Base-by-base conservation (phyloP, 2,888 invertebrate genomes). In the Pachydiplax longipennis region DNA sequence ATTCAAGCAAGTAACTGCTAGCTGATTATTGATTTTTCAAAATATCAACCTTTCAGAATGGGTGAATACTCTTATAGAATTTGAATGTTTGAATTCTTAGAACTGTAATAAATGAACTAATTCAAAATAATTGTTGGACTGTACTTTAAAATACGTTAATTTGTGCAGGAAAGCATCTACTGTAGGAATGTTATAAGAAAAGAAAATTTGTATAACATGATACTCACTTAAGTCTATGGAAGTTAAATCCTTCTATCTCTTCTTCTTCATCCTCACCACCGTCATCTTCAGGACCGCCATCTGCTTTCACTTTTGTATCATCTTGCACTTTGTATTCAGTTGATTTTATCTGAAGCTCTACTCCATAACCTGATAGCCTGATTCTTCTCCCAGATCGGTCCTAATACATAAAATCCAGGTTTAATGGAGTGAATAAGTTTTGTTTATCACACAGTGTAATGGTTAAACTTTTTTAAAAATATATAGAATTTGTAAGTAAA, bases 321-420 rank as follows among this genome's bases (percentile, higher is more conserved):
- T 99, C 99, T 93, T 99, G 99, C 91, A 99, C 99, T 95, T 99
- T 99, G 93, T 99, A 99, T 94, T 99, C 99, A 0, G 99, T 99
- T 91, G 99, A 99, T 94, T 99, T 99, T 93, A 99, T 97, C 94
- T 99, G 99, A 90, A 99, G 94, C 94, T 99, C 99, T 0, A 99
- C 99, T 31, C 99, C 99, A 94, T 99, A 99, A 0, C 99, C 99
- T 6, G 99, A 98, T 35, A 99, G 95, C 2, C 98, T 95, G 5
- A 99, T 95, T 92, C 95, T 95, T 91, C 94, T 95, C 90, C 94
- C 93, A 37, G 93, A 93, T 91, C 93, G 94, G 91, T 94, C 94
- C 95, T 94, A 90, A 10, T 92, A 53, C 2, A 48, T 48, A 92
- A 87, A 44, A 53, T 18, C 18, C 53, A 53, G 18, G 18, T 18